phyloP scores from a whole-genome alignment of 2,888 invertebrate species.

The Nemotelus pantherinus region DNA sequence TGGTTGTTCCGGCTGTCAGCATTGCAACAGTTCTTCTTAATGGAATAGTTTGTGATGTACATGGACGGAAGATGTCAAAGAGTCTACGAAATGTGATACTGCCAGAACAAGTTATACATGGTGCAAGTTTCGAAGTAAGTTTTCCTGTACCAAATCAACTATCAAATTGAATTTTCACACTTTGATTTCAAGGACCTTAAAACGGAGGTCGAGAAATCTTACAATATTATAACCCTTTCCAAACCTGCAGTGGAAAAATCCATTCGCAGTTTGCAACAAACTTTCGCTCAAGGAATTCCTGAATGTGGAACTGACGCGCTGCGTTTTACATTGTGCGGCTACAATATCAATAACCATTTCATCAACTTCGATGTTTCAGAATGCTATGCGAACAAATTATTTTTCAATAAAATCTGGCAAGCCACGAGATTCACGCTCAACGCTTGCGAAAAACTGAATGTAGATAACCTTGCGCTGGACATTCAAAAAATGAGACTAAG shows the following conservation, averaged over 20 bases:
- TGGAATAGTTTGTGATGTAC: too few species aligned
- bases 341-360: slow-evolving; percentile 81
- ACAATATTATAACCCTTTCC: slow-evolving; percentile 69
- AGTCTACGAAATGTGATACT: too few species aligned
- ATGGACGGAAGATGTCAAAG: too few species aligned
- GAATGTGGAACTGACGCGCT: slow-evolving; percentile 92
- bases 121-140: too few species aligned
- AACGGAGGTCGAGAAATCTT: slow-evolving; percentile 64
- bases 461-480: slow-evolving; percentile 39
- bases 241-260: slow-evolving; percentile 75
- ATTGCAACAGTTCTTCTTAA: too few species aligned
- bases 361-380: slow-evolving; percentile 91
- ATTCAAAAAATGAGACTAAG: slow-evolving; percentile 54
- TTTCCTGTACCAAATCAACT: too few species aligned
- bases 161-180: too few species aligned
- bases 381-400: slow-evolving; percentile 76
- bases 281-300: slow-evolving; percentile 84
- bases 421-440: slow-evolving; percentile 74
- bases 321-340: slow-evolving; percentile 87
- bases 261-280: slow-evolving; percentile 67
- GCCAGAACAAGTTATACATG: too few species aligned
- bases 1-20: too few species aligned
- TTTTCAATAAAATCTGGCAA: slow-evolving; percentile 98
- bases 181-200: slow-evolving; percentile 61
- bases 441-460: slow-evolving; percentile 57